phyloP scores from a whole-genome alignment of 2,797 vertebrate genomes.

The Clarias platycephalus region DNA sequence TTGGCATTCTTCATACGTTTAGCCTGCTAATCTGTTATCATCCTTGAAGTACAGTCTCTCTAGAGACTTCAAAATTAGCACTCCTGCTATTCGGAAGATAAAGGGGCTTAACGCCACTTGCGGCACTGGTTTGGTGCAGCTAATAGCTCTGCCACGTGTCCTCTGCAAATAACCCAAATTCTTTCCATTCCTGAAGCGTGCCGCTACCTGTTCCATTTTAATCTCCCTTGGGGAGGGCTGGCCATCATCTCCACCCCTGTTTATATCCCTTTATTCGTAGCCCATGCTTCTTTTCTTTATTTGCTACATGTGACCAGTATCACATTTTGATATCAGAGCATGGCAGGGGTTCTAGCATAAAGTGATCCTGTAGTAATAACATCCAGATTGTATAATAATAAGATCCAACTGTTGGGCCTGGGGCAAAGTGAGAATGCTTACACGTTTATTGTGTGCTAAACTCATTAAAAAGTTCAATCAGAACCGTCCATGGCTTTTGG shows the following conservation, averaged over 20 bases:
- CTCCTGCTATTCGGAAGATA: constrained; percentile 29
- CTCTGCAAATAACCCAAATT: constrained; percentile 47
- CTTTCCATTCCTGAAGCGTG: constrained; percentile 45
- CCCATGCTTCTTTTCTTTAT: neutral
- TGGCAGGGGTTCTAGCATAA: constrained; percentile 10
- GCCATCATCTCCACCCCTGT: neutral
- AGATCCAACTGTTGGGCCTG: constrained; percentile 4
- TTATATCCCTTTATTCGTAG: constrained; percentile 4
- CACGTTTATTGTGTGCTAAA: constrained; percentile 22
- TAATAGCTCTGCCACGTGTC: constrained; percentile 27
- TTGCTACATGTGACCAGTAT: neutral
- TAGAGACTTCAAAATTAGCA: constrained; percentile 37
- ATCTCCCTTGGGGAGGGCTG: neutral
- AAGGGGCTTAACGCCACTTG: constrained; percentile 33
- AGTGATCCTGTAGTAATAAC: neutral
- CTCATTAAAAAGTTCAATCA: constrained; percentile 15
- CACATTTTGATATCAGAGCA: neutral
- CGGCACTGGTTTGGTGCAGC: constrained; percentile 33
- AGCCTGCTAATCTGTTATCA: constrained; percentile 12
- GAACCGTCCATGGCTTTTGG: neutral
- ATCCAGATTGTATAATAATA: constrained; percentile 12
- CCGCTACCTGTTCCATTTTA: constrained; percentile 42
- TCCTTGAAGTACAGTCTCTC: constrained; percentile 17
- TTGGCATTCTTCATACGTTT: neutral
- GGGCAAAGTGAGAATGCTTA: neutral